Evolutionary conservation across 1,140 invertebrate species (phyloP).

Genomic region (Mycetomoellerius zeteki): DNA sequence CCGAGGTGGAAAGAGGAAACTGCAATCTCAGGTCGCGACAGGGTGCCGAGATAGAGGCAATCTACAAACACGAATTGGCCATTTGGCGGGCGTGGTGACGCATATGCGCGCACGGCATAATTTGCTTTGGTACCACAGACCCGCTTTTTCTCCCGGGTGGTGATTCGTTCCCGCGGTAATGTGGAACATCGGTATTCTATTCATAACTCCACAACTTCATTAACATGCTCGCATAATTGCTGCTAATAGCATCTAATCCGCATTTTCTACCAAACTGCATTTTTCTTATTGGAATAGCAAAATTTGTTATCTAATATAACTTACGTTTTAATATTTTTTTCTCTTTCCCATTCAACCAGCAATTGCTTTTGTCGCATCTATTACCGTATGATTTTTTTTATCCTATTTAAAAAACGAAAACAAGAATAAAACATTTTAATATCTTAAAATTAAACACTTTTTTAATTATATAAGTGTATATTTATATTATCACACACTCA

Average conservation of each 20-base stretch:
- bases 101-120: slow-evolving; percentile 79
- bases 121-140: slow-evolving; percentile 79
- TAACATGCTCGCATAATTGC: background rate
- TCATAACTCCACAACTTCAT: slow-evolving; percentile 15
- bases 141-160: slow-evolving; percentile 67
- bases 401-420: background rate
- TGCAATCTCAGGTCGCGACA: slow-evolving; percentile 82
- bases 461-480: too few species aligned
- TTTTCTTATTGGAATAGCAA: background rate
- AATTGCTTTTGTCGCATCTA: background rate
- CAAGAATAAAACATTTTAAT: too few species aligned
- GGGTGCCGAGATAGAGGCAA: slow-evolving; percentile 86
- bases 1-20: slow-evolving; percentile 83
- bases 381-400: background rate
- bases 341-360: background rate
- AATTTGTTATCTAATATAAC: background rate
- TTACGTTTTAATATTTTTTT: background rate
- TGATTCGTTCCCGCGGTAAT: slow-evolving; percentile 66
- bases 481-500: background rate
- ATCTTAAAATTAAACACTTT: too few species aligned
- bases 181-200: slow-evolving; percentile 35
- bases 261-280: background rate
- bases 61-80: slow-evolving; percentile 87
- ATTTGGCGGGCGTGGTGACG: slow-evolving; percentile 84
- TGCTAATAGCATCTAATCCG: background rate